Base-by-base conservation (phyloP, 2,113 vertebrate genomes). In the Siniperca chuatsi region DNA sequence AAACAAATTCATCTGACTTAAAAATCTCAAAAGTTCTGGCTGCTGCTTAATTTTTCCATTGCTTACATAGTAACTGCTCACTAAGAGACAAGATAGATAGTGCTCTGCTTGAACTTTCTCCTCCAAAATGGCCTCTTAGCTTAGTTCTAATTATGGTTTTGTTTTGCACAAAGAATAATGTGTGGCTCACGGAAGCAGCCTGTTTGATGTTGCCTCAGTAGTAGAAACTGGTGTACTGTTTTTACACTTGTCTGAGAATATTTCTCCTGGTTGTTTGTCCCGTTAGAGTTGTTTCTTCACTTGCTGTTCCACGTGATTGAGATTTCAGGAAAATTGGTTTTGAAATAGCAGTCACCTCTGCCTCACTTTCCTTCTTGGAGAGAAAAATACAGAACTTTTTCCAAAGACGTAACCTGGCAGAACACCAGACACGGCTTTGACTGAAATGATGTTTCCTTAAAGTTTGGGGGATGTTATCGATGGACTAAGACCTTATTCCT, bases 381-480 rank as follows among this genome's bases (percentile, higher is more conserved):
- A 81, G 46, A n/a, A 71, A 73, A 71, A 65, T 4, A 37, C 11
- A 46, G 3, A 42, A 12, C 4, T 37, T 81, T 44, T 65, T 58
- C 52, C 68, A 16, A 15, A 72, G 15, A 69, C 8, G 2, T 52
- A 29, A 74, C 3, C 44, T 60, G 67, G 69, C 42, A 72, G 40
- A 61, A 29, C 3, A n/a, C 72, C 70, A 82, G 54, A 15, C 57
- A 18, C 6, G 1, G 37, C 52, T 50, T 23, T 46, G 65, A 37
- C 55, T n/a, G 58, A 48, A 75, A 72, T 16, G 65, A 80, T 21
- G 57, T 79, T 85, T 91, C 78, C 77, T 68, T 33, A 37, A 66
- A 54, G 58, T 69, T 72, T 7, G 18, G 69, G 21, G 52, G 42
- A 75, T 62, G 62, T 82, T 89, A 42, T 83, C 29, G 35, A 50